Evolutionary conservation across 2,113 vertebrate genomes (phyloP).

Genomic region (Labeo catla): DNA sequence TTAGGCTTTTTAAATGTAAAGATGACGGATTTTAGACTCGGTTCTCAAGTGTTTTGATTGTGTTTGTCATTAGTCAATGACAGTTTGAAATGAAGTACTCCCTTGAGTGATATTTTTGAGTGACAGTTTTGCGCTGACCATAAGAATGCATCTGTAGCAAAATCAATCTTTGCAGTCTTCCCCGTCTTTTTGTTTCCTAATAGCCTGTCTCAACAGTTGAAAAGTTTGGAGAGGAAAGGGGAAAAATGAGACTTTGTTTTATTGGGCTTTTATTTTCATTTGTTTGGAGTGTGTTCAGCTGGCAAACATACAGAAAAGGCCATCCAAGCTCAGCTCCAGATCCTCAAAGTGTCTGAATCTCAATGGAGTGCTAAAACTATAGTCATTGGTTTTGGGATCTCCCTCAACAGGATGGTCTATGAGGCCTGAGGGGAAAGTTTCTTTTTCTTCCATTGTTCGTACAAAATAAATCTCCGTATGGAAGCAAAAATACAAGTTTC

Average conservation of each 20-base stretch:
- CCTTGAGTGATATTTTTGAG: neutral
- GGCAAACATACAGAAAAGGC: slow-evolving; percentile 10
- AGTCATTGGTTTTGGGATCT: slow-evolving; percentile 1
- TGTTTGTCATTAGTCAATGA: slow-evolving; percentile 18
- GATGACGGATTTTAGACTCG: neutral
- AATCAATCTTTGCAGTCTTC: neutral
- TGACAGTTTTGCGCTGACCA: neutral
- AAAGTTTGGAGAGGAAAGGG: neutral
- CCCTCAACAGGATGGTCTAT: neutral
- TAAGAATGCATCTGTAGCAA: neutral
- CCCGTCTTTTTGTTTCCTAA: neutral
- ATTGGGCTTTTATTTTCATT: neutral
- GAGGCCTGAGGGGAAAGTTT: neutral
- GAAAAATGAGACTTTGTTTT: neutral
- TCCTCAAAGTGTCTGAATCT: neutral
- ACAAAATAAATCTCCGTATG: neutral
- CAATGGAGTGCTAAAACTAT: slow-evolving; percentile 1
- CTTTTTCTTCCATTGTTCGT: neutral
- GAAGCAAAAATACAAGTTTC: neutral
- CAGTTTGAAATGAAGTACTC: neutral
- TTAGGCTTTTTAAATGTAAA: neutral
- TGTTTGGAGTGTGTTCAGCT: slow-evolving; percentile 16
- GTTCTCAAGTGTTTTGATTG: neutral
- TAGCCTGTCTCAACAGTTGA: neutral
- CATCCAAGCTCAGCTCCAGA: slow-evolving; percentile 3